Evolutionary conservation across 2,797 vertebrate genomes (phyloP), one percentile per base, ranked within the genome.

Genomic region (Alosa sapidissima): DNA sequence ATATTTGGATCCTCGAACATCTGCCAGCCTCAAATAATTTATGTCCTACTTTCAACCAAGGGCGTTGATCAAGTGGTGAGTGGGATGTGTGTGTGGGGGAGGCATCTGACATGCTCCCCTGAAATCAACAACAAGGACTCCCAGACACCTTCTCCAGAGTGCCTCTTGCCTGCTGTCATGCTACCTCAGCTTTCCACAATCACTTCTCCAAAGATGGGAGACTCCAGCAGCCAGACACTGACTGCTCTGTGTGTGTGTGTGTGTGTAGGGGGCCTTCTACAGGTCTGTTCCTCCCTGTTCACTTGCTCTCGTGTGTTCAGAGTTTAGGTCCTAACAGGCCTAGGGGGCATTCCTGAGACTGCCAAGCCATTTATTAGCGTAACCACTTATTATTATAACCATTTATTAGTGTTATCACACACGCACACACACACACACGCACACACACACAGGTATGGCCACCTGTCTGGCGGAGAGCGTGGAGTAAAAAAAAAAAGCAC

Each of bases 1-100:
- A 93, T 93, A 94, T 94, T 94, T 94, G 92, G 93, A 91, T 91
- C 82, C 85, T 85, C 49, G 87, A 92, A 92, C 91, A 93, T 91
- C 91, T 93, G 93, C 92, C 19, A 90, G 88, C 83, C 92, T 89
- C 92, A 88, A 91, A 93, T 91, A 93, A 92, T 93, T 93, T 89
- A 92, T 85, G 91, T 88, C 90, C 86, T 82, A 89, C 88, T 91
- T 93, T 90, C 89, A 87, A 90, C 84, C 87, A 87, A 91, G 87
- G 81, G 52, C 84, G 85, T 5, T 24, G 19, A 19, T 5, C 16
- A 0, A 5, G 19, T 19, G 58, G 21, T 24, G 87, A 47, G 84
- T 85, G 89, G 89, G 87, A 91, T 13, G 51, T 13, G 51, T 13
- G 51, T 11, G 89, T 87, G 91, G 89, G 87, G 87, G 86, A 87